Conservation (phyloP, 2,888 invertebrate genomes). For the Endomychus coccineus region DNA sequence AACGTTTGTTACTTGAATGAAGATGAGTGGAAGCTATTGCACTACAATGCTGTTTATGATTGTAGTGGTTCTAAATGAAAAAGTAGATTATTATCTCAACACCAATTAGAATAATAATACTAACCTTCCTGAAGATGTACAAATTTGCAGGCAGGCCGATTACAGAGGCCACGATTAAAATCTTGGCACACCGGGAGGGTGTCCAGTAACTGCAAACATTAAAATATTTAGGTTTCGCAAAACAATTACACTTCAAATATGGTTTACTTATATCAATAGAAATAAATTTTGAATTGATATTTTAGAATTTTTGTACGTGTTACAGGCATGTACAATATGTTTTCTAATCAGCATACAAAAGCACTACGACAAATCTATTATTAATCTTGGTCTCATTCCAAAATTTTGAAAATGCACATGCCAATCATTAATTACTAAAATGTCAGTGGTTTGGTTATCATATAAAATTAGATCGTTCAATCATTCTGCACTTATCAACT, state of each 20-base stretch:
- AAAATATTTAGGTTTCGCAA: no score
- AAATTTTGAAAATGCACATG: constrained; percentile 35
- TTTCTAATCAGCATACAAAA: constrained; percentile 40
- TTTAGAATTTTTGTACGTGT: background rate
- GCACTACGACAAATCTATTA: constrained; percentile 32
- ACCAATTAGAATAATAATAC: constrained; percentile 30
- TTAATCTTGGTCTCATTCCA: constrained; percentile 23
- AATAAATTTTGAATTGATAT: background rate
- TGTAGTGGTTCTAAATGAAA: no score
- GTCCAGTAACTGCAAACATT: constrained; percentile 91
- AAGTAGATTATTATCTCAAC: no score
- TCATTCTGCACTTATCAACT: constrained; percentile 35
- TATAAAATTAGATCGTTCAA: constrained; percentile 32
- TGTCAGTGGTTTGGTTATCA: constrained; percentile 14
- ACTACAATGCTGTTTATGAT: no score
- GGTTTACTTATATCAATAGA: constrained; percentile 4
- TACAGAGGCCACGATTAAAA: constrained; percentile 98
- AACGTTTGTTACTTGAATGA: no score
- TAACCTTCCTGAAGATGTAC: constrained; percentile 96
- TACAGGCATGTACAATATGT: no score
- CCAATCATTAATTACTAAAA: constrained; percentile 25
- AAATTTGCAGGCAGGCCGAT: constrained; percentile 95
- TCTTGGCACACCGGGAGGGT: constrained; percentile 99
- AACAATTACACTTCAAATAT: constrained; percentile 2
- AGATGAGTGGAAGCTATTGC: no score